phyloP scores from a whole-genome alignment of 2,797 vertebrate species.

The Gymnothorax reevesii region DNA sequence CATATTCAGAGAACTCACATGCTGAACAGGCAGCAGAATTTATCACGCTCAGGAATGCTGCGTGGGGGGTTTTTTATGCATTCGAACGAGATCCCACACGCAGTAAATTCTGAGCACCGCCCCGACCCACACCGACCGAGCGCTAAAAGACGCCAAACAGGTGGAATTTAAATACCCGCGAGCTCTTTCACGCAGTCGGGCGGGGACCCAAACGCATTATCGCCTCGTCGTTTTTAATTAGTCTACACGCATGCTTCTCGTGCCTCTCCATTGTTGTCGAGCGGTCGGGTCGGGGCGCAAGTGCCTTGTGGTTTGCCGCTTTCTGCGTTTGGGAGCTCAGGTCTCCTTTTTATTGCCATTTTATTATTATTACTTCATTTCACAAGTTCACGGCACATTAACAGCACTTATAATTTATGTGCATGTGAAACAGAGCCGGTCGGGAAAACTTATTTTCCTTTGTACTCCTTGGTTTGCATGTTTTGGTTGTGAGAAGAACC shows the following conservation, averaged over 20 bases:
- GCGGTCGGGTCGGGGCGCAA: not conserved
- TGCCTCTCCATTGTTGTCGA: not conserved
- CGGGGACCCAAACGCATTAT: not conserved
- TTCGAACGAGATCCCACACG: constrained; percentile 21
- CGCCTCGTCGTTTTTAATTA: not conserved
- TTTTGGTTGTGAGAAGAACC: too few species aligned
- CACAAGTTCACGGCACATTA: too few species aligned
- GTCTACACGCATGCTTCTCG: not conserved
- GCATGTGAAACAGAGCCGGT: too few species aligned
- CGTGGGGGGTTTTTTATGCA: constrained; percentile 53
- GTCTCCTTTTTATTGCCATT: too few species aligned
- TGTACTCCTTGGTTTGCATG: too few species aligned
- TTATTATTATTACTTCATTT: too few species aligned
- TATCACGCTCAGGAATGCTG: constrained; percentile 66
- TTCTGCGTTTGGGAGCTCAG: too few species aligned
- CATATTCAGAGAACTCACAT: constrained; percentile 18
- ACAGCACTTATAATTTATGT: too few species aligned
- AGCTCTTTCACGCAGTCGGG: not conserved
- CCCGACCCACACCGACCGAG: constrained; percentile 58
- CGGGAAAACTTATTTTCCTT: too few species aligned
- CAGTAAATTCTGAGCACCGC: constrained; percentile 48
- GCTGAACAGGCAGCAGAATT: constrained; percentile 23
- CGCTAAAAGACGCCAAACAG: not conserved
- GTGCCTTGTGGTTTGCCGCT: not conserved
- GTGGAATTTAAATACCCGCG: not conserved